Percentiles rank a stretch among this genome's conserved stretches.
These are phyloP conservation scores for Pogonocichla stellata DNA, from an alignment of 2,113 vertebrate genomes.

Conservation along the genomic window DNA sequence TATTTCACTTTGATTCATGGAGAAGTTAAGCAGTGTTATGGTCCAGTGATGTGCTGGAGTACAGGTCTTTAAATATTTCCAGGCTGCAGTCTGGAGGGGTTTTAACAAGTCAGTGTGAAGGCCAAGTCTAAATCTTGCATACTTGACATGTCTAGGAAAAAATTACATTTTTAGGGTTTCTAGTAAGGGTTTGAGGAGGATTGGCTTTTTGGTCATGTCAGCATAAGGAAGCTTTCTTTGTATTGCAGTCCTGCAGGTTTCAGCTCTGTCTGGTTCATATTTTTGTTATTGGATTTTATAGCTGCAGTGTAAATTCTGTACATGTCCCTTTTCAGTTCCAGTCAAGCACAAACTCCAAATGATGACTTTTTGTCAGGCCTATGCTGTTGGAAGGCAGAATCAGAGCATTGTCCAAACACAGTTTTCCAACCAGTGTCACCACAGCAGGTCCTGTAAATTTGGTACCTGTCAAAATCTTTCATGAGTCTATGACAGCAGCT, in stretches of 20 bases:
- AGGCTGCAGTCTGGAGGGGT: not conserved
- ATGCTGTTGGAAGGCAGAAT: not conserved
- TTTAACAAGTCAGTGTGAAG: not conserved
- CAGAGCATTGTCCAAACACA: not conserved
- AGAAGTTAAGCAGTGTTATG: not conserved
- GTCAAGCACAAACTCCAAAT: not conserved
- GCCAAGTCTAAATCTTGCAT: not conserved
- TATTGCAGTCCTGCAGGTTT: not conserved
- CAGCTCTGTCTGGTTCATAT: not conserved
- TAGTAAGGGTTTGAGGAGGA: fast-evolving
- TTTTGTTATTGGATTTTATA: not conserved
- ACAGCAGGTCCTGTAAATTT: not conserved
- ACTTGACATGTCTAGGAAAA: not conserved
- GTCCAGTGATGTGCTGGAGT: not conserved
- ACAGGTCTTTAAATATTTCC: not conserved
- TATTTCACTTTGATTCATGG: not conserved
- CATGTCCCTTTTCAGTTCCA: not conserved
- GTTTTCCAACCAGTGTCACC: not conserved
- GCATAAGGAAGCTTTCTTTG: not conserved
- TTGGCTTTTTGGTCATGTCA: not conserved
- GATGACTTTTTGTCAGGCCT: not conserved
- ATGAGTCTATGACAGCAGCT: not conserved
- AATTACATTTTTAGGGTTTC: not conserved
- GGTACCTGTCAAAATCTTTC: not conserved
- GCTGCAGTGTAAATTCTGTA: not conserved